phyloP scores from a whole-genome alignment of 2,888 invertebrate species.

The Ditylenchus weischeri region DNA sequence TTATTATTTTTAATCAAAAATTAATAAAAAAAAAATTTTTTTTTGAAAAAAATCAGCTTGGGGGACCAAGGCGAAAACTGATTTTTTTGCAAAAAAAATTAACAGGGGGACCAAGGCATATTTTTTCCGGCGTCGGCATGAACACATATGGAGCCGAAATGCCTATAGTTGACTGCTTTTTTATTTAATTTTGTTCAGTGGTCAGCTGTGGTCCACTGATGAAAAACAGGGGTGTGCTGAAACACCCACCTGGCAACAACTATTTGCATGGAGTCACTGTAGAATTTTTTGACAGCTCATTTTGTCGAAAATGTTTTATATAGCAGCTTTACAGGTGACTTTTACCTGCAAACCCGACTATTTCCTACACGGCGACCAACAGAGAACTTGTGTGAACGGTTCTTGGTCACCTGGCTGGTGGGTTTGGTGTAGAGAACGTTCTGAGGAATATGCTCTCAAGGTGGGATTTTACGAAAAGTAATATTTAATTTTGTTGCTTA shows the following conservation, averaged over 20 bases:
- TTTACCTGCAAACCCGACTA: constrained; percentile 43
- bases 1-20: no score
- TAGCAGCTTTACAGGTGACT: background rate
- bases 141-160: no score
- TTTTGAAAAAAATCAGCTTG: no score
- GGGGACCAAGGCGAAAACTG: no score
- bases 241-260: constrained; percentile 43
- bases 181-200: constrained; percentile 21
- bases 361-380: constrained; percentile 44
- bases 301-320: background rate
- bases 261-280: constrained; percentile 48
- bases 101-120: no score
- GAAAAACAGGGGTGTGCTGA: constrained; percentile 43
- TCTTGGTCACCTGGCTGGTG: constrained; percentile 49
- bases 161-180: background rate
- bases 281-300: background rate
- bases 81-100: no score
- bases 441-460: constrained; percentile 32
- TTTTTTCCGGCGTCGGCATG: no score
- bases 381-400: constrained; percentile 43
- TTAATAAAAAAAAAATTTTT: no score
- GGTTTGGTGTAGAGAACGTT: constrained; percentile 42
- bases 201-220: constrained; percentile 35
- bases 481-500: no score
- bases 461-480: background rate